phyloP scores from a whole-genome alignment of 2,888 invertebrate genomes.

The Aplocera efformata region DNA sequence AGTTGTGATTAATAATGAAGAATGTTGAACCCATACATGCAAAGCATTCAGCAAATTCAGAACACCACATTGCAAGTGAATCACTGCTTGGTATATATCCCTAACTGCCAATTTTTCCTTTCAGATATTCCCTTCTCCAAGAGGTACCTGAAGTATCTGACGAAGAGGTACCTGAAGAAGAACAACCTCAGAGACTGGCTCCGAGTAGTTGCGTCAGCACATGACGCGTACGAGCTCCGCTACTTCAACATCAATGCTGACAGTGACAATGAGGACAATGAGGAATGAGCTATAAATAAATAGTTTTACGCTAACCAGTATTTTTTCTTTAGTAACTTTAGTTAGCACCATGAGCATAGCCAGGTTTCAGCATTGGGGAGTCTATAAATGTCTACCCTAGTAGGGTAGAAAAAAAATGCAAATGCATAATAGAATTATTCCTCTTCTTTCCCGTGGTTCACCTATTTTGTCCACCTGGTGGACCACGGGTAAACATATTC shows the following conservation, averaged over 20 bases:
- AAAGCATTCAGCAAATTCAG: too few relatives aligned
- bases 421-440: too few relatives aligned
- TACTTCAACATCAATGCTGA: constrained; percentile 98
- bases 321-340: constrained; percentile 27
- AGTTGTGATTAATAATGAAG: too few relatives aligned
- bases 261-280: constrained; percentile 91
- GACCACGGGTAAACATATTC: too few relatives aligned
- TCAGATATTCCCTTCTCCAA: constrained; percentile 86
- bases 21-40: too few relatives aligned
- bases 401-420: too few relatives aligned
- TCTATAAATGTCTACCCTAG: too few relatives aligned
- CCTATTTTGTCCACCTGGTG: too few relatives aligned
- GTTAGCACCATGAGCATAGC: too few relatives aligned
- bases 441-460: too few relatives aligned
- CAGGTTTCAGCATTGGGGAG: too few relatives aligned
- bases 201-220: constrained; percentile 97
- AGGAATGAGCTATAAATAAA: constrained; percentile 83
- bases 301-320: constrained; percentile 66
- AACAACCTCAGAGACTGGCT: constrained; percentile 99
- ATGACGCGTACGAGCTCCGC: constrained; percentile 97
- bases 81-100: neutral
- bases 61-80: too few relatives aligned
- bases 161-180: constrained; percentile 99
- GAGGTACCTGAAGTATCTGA: constrained; percentile 98
- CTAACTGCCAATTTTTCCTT: constrained; percentile 28